Evolutionary conservation across 2,797 vertebrate species (phyloP), one percentile per base, ranked within the genome.

Genomic region (Mormyrops attenuatus): DNA sequence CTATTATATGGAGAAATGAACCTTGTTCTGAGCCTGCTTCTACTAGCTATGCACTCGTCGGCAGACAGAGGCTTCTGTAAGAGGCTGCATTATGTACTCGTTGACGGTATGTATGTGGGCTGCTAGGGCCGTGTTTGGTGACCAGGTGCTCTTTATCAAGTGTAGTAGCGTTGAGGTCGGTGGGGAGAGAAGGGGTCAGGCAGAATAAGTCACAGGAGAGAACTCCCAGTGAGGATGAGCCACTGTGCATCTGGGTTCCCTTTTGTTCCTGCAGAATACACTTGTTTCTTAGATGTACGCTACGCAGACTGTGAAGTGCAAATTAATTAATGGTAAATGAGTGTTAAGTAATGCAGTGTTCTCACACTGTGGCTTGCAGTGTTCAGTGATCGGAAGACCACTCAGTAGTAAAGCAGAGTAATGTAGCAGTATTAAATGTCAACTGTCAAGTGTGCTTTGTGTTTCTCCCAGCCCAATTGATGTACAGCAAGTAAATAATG

Each of bases 201-300:
- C 38, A 47, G 41, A 82, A 20, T 47, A 50, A 85, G 44, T 85
- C 82, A 50, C 82, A 17, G 80, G 44, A 47, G 20, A 5, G n/a
- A 52, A 52, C 44, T 50, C 22, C 49, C 26, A 85, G 49, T 9
- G 11, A 7, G 49, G 47, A 49, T 13, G 22, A 26, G 82, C 49
- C n/a, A 2, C 22, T 13, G 13, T 30, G n/a, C 82, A 85, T 85
- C 82, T 52, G 47, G 82, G 26, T 52, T 50, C 44, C n/a, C 2
- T 85, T 85, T 85, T 85, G 82, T 52, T 85, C 82, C 82, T 22
- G 82, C 82, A 52, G 49, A 52, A 52, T 85, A 9, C 49, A 52
- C 22, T 85, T 13, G 44, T 15, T 22, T 85, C 77, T 44, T 26
- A 85, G 82, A 26, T 85, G 44, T 85, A 85, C 0, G 9, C 49